Evolutionary conservation across 2,113 vertebrate genomes (phyloP), one percentile per base, ranked within the genome.

Genomic region (Rhinopomastus cyanomelas): DNA sequence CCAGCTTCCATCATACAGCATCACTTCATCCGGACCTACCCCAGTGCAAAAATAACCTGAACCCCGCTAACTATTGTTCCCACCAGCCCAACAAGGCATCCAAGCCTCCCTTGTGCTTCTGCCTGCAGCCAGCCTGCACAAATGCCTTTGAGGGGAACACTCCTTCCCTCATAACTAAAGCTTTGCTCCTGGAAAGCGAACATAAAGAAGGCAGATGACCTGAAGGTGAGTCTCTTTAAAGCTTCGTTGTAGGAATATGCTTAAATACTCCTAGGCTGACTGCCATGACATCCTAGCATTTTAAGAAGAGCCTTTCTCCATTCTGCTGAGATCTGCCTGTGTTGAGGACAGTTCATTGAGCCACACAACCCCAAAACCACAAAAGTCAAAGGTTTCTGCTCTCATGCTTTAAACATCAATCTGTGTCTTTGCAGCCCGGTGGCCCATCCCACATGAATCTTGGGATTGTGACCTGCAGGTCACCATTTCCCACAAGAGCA

Each of bases 281-380:
- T 60, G 51, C 59, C 69, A 68, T 3, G 1, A 51, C 46, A 59
- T 71, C 77, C 55, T 56, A 4, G 4, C 11, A 2, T 13, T n/a
- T 51, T 19, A 56, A 44, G 55, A 46, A 27, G 18, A 73, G 51
- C 27, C 26, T 5, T 0, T 14, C 37, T 36, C 67, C 9, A 0
- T 5, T 27, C 2, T 1, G 16, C 18, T 13, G 34, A 26, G 48
- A 4, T 51, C 44, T 3, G 0, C 16, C 20, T 34, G 27, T 8
- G 5, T 23, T 1, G 1, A 59, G 56, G 72, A n/a, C 23, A 14
- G 29, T 5, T 25, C 61, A 5, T 1, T 20, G 76, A 91, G 59
- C 51, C 42, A 26, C 51, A 39, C 6, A 29, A 21, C 3, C 25
- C 42, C n/a, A 7, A 3, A 48, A 22, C 65, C 49, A 69, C 53